Base-by-base conservation (phyloP, 2,113 vertebrate genomes). In the Platichthys stellatus region DNA sequence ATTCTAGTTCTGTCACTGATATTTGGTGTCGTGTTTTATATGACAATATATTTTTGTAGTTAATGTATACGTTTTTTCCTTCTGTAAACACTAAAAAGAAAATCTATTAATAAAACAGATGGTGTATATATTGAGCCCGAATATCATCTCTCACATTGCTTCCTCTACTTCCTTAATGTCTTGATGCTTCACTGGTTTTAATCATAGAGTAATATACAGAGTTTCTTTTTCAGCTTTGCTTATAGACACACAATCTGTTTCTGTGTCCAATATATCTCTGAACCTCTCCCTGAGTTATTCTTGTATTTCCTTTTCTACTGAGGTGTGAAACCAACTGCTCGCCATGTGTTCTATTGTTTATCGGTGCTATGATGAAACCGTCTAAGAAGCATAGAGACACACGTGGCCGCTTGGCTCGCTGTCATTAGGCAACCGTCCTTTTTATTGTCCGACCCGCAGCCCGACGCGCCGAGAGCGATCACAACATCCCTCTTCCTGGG, bases 251-350 rank as follows among this genome's bases (percentile, higher is more conserved):
- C 15, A 62, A 40, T 40, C 35, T 75, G 51, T 71, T 69, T 56
- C 31, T 72, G 15, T 26, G 28, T 53, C 60, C 56, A 76, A 76
- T 70, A 71, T 60, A 64, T 73, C 53, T 56, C 70, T 80, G 72
- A 47, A 60, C 67, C 62, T 73, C 53, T 69, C 45, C 78, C 74
- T 81, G 68, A 86, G 68, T 80, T 78, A 72, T 80, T 73, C 63
- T 72, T 81, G 67, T 76, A 79, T 77, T 80, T 85, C 63, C 80
- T 87, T 66, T 67, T 54, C 71, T 82, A 76, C 76, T 86, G 79
- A 86, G 71, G 75, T 85, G 76, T 88, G 74, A 84, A 86, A 85
- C 56, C 38, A 43, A 78, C 66, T 21, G 60, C 71, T 86, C 84
- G 82, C 72, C 68, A 74, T 70, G 72, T 15, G 11, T 13, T 47